Evolutionary conservation across 2,113 vertebrate species (phyloP).

Genomic region (Phycodurus eques): DNA sequence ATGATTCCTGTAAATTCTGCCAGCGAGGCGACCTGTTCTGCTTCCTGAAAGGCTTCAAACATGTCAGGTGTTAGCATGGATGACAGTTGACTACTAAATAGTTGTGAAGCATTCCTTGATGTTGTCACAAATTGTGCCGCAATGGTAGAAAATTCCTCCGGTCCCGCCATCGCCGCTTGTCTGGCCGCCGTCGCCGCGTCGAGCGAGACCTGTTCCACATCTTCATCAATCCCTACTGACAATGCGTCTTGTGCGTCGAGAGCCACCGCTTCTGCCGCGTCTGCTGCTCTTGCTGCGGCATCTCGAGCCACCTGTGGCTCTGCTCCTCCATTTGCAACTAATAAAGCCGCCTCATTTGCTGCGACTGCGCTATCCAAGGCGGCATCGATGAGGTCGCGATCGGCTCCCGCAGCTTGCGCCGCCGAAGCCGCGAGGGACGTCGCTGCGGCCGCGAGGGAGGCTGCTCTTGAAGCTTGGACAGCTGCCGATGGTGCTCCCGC

Average conservation of each 20-base stretch:
- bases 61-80: not conserved
- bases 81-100: not conserved
- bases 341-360: not conserved
- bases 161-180: not conserved
- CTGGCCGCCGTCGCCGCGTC: not conserved
- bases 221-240: not conserved
- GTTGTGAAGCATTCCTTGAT: not conserved
- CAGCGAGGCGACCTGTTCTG: not conserved
- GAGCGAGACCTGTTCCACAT: not conserved
- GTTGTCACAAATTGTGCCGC: not conserved
- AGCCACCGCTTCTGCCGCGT: not conserved
- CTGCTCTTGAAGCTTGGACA: not conserved
- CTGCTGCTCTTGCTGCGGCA: not conserved
- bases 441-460: not conserved
- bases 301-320: not conserved
- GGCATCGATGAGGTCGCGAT: too few relatives aligned
- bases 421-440: not conserved
- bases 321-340: not conserved
- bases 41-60: not conserved
- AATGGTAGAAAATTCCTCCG: not conserved
- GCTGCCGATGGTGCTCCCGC: not conserved
- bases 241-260: not conserved
- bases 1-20: not conserved
- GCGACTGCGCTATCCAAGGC: not conserved
- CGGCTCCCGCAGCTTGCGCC: not conserved